These are phyloP conservation scores for Hyles vespertilio DNA, from an alignment of 1,140 invertebrate species.

Conservation along the genomic window DNA sequence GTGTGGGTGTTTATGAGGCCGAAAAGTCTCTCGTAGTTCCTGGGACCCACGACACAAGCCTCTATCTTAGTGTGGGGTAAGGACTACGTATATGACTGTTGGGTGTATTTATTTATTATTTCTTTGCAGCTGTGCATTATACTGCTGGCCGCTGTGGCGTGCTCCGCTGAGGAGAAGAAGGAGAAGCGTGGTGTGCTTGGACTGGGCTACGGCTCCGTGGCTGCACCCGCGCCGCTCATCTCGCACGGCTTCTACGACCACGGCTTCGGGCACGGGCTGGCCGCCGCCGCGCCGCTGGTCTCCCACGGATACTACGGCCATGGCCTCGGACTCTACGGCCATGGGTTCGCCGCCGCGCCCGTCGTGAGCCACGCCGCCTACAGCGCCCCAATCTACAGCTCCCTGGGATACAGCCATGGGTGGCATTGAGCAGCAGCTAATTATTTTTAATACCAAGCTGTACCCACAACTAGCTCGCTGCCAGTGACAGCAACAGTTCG, in stretches of 20 bases:
- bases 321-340: slow-evolving; percentile 39
- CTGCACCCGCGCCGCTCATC: slow-evolving; percentile 11
- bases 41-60: too few species aligned
- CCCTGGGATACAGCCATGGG: slow-evolving; percentile 37
- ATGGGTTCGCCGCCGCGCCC: slow-evolving; percentile 23
- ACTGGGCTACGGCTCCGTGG: slow-evolving; percentile 45
- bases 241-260: slow-evolving; percentile 24
- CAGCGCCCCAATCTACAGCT: slow-evolving; percentile 20
- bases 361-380: slow-evolving; percentile 40
- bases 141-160: slow-evolving; percentile 43
- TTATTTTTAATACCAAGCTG: too few species aligned
- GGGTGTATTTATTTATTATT: background rate
- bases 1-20: too few species aligned
- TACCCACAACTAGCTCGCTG: too few species aligned
- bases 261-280: slow-evolving; percentile 34
- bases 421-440: slow-evolving; percentile 24
- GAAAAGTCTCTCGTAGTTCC: too few species aligned
- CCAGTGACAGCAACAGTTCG: too few species aligned
- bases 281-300: slow-evolving; percentile 16
- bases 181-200: slow-evolving; percentile 64
- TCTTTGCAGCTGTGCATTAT: slow-evolving; percentile 45
- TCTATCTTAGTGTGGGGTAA: too few species aligned
- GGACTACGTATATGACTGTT: too few species aligned
- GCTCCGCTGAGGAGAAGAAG: slow-evolving; percentile 62
- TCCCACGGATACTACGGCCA: slow-evolving; percentile 35